A percentile compares a stretch with the other conserved stretches of the same genome.
Evolutionary conservation across 2,113 vertebrate species (phyloP).

Genomic region (Lipotes vexillifer): DNA sequence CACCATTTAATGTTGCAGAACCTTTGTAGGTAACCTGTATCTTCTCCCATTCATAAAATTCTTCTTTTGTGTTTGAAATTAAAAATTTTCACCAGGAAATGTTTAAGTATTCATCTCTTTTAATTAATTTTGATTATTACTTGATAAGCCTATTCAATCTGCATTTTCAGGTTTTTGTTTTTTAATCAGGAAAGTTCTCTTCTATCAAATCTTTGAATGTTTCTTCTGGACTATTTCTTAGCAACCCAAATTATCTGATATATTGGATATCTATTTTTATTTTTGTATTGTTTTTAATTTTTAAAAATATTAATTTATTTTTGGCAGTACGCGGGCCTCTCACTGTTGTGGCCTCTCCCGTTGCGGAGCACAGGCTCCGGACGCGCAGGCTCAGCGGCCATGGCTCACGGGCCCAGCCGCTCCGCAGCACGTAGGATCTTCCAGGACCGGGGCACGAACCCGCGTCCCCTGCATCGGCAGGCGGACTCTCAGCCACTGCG

Average conservation of each 20-base stretch:
- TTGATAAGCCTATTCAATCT: neutral
- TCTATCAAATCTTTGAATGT: neutral
- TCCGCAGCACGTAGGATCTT: too few relatives aligned
- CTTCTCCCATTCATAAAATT: neutral
- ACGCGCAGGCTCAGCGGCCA: too few relatives aligned
- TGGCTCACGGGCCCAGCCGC: too few relatives aligned
- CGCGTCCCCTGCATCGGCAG: too few relatives aligned
- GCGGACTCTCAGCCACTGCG: too few relatives aligned
- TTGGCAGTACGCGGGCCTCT: too few relatives aligned
- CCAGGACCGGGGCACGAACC: too few relatives aligned
- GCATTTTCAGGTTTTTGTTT: conserved; percentile 3
- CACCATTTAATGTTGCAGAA: neutral
- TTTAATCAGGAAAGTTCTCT: neutral
- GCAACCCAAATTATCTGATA: neutral
- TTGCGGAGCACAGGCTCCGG: too few relatives aligned
- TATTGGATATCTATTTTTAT: neutral
- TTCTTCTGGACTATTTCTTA: neutral
- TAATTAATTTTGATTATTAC: neutral
- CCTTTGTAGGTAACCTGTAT: neutral
- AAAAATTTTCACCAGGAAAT: neutral
- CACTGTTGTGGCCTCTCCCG: too few relatives aligned
- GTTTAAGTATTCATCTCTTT: neutral
- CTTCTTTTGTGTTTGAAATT: conserved; percentile 3
- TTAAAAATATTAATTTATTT: too few relatives aligned
- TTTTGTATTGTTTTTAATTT: too few relatives aligned